These are phyloP conservation scores for Passer montanus DNA, from an alignment of 2,113 vertebrate species.

Conservation along the genomic window DNA sequence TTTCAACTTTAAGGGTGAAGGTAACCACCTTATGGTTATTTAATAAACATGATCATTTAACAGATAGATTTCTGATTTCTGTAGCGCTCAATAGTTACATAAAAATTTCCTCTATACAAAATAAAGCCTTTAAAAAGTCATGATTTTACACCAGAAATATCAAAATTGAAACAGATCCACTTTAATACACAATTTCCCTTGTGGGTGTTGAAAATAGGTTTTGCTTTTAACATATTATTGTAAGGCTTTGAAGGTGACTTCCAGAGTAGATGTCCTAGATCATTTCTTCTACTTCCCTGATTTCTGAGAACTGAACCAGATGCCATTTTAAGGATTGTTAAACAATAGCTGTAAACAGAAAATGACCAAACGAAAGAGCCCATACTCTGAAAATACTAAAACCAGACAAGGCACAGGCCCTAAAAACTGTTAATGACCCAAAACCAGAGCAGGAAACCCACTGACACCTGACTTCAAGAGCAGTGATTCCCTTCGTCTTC, in stretches of 20 bases:
- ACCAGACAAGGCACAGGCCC: not conserved
- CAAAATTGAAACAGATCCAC: not conserved
- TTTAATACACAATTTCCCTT: not conserved
- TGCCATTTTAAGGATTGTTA: not conserved
- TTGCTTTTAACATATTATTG: not conserved
- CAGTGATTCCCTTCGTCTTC: not conserved
- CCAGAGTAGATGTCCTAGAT: not conserved
- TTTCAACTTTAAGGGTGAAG: not conserved
- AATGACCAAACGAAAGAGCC: not conserved
- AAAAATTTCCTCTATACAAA: not conserved
- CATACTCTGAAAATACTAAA: not conserved
- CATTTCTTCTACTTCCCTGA: not conserved
- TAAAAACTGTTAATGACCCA: not conserved
- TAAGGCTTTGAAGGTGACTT: conserved; percentile 31
- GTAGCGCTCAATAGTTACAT: not conserved
- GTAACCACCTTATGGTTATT: not conserved
- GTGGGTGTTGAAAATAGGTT: not conserved
- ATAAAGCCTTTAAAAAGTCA: not conserved
- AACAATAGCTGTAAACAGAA: not conserved
- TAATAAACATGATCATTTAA: not conserved
- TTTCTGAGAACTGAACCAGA: not conserved
- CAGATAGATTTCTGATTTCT: not conserved
- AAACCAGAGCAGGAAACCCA: not conserved
- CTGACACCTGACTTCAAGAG: not conserved
- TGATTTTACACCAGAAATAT: not conserved